These are phyloP conservation scores for Branchinecta sandiegonensis DNA, from an alignment of 2,888 invertebrate species.

Conservation along the genomic window DNA sequence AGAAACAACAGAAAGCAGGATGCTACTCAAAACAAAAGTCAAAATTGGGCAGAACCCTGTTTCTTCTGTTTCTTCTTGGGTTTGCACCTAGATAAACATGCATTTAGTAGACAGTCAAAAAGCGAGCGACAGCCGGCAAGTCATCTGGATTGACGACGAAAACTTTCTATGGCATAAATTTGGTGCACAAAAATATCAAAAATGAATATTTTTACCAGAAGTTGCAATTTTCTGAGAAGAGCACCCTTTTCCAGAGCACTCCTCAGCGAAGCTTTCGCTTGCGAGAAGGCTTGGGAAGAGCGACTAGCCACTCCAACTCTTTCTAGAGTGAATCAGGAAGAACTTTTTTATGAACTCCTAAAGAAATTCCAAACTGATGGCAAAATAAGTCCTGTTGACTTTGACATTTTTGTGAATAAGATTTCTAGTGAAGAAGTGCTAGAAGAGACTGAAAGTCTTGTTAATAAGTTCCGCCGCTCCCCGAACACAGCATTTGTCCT, in stretches of 20 bases:
- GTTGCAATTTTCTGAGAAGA: too few species aligned
- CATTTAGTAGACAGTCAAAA: too few species aligned
- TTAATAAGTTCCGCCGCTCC: conserved; percentile 55
- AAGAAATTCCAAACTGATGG: conserved; percentile 47
- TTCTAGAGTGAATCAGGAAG: conserved; percentile 44
- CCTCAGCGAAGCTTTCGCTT: conserved; percentile 55
- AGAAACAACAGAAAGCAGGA: too few species aligned
- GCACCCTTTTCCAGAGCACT: conserved; percentile 34
- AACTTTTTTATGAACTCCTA: conserved; percentile 54
- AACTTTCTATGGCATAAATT: too few species aligned
- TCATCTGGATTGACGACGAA: too few species aligned
- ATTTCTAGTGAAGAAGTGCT: conserved; percentile 42
- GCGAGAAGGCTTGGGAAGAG: conserved; percentile 52
- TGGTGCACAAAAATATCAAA: too few species aligned
- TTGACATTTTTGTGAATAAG: conserved; percentile 65
- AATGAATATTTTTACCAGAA: too few species aligned
- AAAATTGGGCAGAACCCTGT: too few species aligned
- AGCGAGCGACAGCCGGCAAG: too few species aligned
- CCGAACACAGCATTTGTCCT: conserved; percentile 53
- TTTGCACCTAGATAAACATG: too few species aligned
- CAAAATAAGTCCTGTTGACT: conserved; percentile 57
- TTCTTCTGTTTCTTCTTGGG: too few species aligned
- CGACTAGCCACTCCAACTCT: conserved; percentile 48
- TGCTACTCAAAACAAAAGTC: too few species aligned
- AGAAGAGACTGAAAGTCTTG: conserved; percentile 56